phyloP scores from a whole-genome alignment of 2,888 invertebrate genomes.

The Pseudoips prasinana region DNA sequence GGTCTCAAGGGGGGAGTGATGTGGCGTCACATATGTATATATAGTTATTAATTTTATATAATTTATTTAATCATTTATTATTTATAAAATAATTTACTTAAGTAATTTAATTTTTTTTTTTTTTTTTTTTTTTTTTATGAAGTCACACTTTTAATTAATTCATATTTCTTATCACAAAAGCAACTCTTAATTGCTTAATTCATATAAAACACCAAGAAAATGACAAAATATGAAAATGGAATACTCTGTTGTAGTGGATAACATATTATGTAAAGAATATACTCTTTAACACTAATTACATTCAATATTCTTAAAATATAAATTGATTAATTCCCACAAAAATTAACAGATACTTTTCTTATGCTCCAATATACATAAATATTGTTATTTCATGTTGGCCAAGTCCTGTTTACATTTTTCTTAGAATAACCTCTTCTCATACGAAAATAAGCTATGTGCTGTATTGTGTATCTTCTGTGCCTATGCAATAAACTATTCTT shows the following conservation, averaged over 20 bases:
- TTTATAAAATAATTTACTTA: too few species aligned
- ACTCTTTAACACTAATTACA: conserved; percentile 27
- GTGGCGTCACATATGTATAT: too few species aligned
- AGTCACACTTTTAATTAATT: conserved; percentile 40
- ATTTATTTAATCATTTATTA: too few species aligned
- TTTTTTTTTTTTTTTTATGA: too few species aligned
- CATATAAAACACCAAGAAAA: conserved; percentile 25
- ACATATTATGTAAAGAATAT: conserved; percentile 13
- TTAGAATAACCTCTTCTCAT: conserved; percentile 94
- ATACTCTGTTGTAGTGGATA: conserved; percentile 34
- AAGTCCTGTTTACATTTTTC: conserved; percentile 4
- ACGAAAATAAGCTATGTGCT: conserved; percentile 98
- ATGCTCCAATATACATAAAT: conserved; percentile 33
- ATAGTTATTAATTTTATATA: too few species aligned
- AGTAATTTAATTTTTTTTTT: too few species aligned
- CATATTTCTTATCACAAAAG: conserved; percentile 33
- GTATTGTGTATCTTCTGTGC: too few species aligned
- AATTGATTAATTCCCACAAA: conserved; percentile 22
- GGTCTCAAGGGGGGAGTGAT: too few species aligned
- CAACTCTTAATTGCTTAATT: conserved; percentile 27
- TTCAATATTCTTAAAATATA: conserved; percentile 24
- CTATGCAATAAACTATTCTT: too few species aligned
- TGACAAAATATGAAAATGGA: conserved; percentile 41
- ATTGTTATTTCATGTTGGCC: conserved; percentile 10
- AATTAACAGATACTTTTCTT: conserved; percentile 22